Conservation (phyloP, 2,113 vertebrate species). For the Bucco capensis region DNA sequence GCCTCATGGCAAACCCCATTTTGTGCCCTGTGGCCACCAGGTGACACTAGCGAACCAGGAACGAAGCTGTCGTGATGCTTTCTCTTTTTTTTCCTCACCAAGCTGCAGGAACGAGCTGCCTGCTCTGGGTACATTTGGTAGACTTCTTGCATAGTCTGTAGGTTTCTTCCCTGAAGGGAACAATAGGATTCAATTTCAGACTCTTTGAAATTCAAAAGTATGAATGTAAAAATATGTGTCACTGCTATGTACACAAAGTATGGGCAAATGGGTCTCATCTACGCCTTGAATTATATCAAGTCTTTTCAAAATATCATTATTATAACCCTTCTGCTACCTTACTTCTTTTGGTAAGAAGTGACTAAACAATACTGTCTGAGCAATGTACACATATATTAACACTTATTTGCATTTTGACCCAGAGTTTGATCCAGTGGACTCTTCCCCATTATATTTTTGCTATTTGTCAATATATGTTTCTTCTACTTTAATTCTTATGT, state of each 20-base stretch:
- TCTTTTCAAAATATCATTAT: background rate
- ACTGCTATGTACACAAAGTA: background rate
- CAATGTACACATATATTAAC: background rate
- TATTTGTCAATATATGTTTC: background rate
- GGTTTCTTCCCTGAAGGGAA: background rate
- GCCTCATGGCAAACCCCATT: accelerated
- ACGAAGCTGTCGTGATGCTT: background rate
- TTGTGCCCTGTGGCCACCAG: background rate
- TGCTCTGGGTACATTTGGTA: accelerated
- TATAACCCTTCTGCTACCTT: background rate
- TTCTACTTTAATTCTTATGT: background rate
- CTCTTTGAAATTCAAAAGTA: background rate
- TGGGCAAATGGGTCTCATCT: accelerated
- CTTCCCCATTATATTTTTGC: background rate
- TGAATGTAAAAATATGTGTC: background rate
- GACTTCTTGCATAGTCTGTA: background rate
- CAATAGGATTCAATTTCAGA: background rate
- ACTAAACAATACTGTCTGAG: background rate
- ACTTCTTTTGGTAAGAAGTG: background rate
- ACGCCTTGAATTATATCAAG: background rate
- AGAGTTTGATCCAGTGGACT: background rate
- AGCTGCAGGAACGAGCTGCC: accelerated
- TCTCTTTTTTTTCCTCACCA: too few species aligned
- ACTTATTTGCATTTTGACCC: background rate
- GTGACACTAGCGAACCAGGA: background rate